Conservation (phyloP, 1,140 invertebrate species). For the Drosophila melanogaster region DNA sequence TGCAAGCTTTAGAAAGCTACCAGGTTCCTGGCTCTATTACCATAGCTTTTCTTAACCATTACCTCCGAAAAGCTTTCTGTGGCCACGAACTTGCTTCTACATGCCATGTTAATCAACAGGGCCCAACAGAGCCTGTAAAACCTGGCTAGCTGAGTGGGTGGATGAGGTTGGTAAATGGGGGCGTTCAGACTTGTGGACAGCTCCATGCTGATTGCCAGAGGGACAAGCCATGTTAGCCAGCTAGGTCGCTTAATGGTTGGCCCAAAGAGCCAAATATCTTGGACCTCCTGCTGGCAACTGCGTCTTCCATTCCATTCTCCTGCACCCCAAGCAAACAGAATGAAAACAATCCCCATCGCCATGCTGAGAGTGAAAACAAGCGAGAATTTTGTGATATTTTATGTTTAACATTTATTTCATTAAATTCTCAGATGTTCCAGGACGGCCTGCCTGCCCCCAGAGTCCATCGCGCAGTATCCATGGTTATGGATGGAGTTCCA, state of each 20-base stretch:
- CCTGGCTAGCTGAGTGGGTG: constrained; percentile 5
- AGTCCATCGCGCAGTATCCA: background rate
- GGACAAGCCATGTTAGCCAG: constrained; percentile 40
- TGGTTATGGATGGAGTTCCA: too few relatives aligned
- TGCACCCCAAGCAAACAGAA: background rate
- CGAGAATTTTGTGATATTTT: constrained; percentile 35
- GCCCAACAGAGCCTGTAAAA: background rate
- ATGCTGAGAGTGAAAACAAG: constrained; percentile 35
- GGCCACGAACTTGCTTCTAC: background rate
- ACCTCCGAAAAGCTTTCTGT: constrained; percentile 5
- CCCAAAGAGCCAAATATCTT: constrained; percentile 8
- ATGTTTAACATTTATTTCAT: constrained; percentile 75
- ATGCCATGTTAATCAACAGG: constrained; percentile 1
- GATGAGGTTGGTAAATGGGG: background rate
- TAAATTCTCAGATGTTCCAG: constrained; percentile 46
- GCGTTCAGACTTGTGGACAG: background rate
- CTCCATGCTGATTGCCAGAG: constrained; percentile 42
- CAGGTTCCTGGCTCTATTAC: background rate
- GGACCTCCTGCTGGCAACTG: constrained; percentile 17
- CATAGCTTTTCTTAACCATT: background rate
- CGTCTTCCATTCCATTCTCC: background rate
- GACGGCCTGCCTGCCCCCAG: constrained; percentile 36
- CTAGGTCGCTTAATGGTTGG: constrained; percentile 15
- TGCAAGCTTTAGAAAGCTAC: background rate
- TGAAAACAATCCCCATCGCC: background rate